Percentiles rank a stretch among this genome's conserved stretches.
These are phyloP conservation scores for Athrips mouffetella DNA, from an alignment of 2,888 invertebrate genomes.

Conservation along the genomic window DNA sequence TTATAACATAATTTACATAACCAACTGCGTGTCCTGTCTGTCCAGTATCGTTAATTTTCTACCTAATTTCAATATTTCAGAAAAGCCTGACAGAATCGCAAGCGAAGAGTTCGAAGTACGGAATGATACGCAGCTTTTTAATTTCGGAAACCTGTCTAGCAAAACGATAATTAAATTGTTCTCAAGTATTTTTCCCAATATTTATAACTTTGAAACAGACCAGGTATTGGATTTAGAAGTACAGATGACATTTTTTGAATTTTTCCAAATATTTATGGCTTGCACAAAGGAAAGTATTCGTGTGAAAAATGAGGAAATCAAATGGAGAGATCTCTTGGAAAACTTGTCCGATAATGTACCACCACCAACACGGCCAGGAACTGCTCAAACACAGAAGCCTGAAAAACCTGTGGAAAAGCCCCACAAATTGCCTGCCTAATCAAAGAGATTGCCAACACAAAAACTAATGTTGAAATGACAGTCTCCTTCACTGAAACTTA, in stretches of 20 bases:
- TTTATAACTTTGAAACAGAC: conserved; percentile 44
- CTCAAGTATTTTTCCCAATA: conserved; percentile 66
- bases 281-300: conserved; percentile 61
- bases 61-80: no score
- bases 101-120: conserved; percentile 23
- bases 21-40: no score
- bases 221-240: conserved; percentile 72
- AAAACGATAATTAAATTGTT: conserved; percentile 53
- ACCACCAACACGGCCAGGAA: not conserved
- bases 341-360: not conserved
- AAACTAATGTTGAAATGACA: no score
- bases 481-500: no score
- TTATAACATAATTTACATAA: no score
- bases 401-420: no score
- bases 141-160: conserved; percentile 55
- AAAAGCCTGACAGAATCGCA: no score
- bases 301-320: conserved; percentile 43
- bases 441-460: no score
- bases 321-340: conserved; percentile 34
- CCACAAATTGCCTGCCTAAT: no score
- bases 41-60: no score
- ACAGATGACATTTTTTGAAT: conserved; percentile 78
- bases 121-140: conserved; percentile 46
- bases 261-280: conserved; percentile 75
- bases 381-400: no score